These are phyloP conservation scores for Metridium senile DNA, from an alignment of 92 coral and sea anemone genomes.

Conservation along the genomic window DNA sequence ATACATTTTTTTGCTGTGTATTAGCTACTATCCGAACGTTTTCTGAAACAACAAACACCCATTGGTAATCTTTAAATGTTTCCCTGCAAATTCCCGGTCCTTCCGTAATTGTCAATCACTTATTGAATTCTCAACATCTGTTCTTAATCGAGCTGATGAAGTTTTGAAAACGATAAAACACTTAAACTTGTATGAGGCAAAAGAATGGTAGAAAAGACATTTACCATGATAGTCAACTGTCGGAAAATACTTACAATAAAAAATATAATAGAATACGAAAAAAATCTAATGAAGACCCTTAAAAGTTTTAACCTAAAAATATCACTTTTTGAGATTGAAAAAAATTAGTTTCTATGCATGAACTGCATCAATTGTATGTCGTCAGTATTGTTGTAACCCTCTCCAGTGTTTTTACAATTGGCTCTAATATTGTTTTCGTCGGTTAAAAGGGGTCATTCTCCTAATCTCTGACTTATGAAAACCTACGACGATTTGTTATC, in stretches of 20 bases:
- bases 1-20: not conserved
- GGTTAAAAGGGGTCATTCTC: slow-evolving; percentile 41
- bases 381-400: slow-evolving; percentile 6
- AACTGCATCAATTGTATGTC: not conserved
- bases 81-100: not conserved
- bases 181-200: not conserved
- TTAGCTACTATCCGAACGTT: not conserved
- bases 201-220: not conserved
- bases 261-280: too few relatives aligned
- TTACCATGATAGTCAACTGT: not conserved
- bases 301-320: too few relatives aligned
- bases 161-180: not conserved
- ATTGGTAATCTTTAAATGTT: not conserved
- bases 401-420: slow-evolving; percentile 7
- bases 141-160: not conserved
- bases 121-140: not conserved
- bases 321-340: too few relatives aligned
- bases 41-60: not conserved
- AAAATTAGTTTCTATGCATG: too few relatives aligned
- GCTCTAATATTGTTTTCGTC: slow-evolving; percentile 15
- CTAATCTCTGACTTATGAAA: slow-evolving; percentile 11
- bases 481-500: not conserved
- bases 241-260: too few relatives aligned
- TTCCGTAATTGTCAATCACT: not conserved
- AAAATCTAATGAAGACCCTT: too few relatives aligned